Base-by-base conservation (phyloP, 2,888 invertebrate species). In the Hirtodrosophila duncani region DNA sequence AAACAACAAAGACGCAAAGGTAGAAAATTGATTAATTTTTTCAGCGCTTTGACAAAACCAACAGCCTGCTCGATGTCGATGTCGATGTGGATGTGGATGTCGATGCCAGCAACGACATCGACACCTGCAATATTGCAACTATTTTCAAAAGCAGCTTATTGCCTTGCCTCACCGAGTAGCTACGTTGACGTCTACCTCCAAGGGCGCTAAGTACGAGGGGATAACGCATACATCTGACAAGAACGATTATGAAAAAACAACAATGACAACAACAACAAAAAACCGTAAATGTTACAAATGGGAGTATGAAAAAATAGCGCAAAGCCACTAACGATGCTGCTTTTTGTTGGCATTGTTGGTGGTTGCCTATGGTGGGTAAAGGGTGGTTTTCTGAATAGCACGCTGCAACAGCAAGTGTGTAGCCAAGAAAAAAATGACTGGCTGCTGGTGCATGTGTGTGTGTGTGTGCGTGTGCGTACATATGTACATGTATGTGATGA, bases 1-100 rank as follows among this genome's bases (percentile, higher is more conserved):
- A 57, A 44, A 38, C 18, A 27, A 30, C 29, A 57, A 46, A 48
- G 29, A 52, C 31, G 14, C 39, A 41, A 53, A 50, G 45, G 39
- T 43, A n/a, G 29, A 52, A 67, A 75, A 61, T 67, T 79, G 77
- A 72, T 79, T 75, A 80, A 53, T 46, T 63, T 66, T 66, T 49
- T 8, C 18, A 38, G 10, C 30, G 38, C 41, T 50, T 43, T 27
- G 59, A 50, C 43, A 55, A 53, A 52, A 36, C 53, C 7, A 5
- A 16, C 30, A 10, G 36, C 18, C 5, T 0, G 24, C 24, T 24
- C 9, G 2, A 3, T 21, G 8, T 1, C 3, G 9, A 4, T 24
- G 9, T 9, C 9, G 24, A 9, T 18, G 18, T 13, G 45, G 33
- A n/a, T 4, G 18, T 11, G 13, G 24, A 34, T 21, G n/a, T 10